Percentiles rank a stretch among this genome's conserved stretches.
Evolutionary conservation across 2,888 invertebrate genomes (phyloP).

Genomic region (Rhodophaea formosa): DNA sequence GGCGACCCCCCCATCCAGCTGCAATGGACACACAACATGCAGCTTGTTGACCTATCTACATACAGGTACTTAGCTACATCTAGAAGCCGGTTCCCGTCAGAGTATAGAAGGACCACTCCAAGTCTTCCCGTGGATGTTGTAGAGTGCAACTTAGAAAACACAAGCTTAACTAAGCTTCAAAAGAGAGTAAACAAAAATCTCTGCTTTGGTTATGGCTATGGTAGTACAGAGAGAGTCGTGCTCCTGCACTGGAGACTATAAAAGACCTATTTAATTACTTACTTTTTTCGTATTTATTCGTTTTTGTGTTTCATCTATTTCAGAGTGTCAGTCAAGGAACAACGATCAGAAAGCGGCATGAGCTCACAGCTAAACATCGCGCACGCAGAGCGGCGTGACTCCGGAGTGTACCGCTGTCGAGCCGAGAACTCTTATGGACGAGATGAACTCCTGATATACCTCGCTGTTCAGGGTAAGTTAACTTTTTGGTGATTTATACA

Average conservation of each 20-base stretch:
- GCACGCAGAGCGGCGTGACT: constrained; percentile 86
- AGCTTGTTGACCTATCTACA: constrained; percentile 84
- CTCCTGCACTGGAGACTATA: too few species aligned
- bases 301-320: constrained; percentile 20
- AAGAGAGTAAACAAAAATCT: too few species aligned
- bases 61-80: constrained; percentile 68
- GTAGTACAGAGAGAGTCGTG: too few species aligned
- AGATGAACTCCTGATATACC: constrained; percentile 85
- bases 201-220: too few species aligned
- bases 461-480: constrained; percentile 86
- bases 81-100: too few species aligned
- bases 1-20: constrained; percentile 92
- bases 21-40: constrained; percentile 89
- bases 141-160: too few species aligned
- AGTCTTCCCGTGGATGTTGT: too few species aligned
- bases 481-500: too few species aligned
- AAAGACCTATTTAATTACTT: too few species aligned
- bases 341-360: constrained; percentile 86
- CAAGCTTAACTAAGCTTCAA: too few species aligned
- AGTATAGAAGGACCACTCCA: too few species aligned
- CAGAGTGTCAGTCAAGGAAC: constrained; percentile 85
- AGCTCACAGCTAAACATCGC: constrained; percentile 86
- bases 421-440: constrained; percentile 88
- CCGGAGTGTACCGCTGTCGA: constrained; percentile 87
- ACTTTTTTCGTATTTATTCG: too few species aligned